Evolutionary conservation across 2,888 invertebrate genomes (phyloP).

Genomic region (Nomada hirtipes): DNA sequence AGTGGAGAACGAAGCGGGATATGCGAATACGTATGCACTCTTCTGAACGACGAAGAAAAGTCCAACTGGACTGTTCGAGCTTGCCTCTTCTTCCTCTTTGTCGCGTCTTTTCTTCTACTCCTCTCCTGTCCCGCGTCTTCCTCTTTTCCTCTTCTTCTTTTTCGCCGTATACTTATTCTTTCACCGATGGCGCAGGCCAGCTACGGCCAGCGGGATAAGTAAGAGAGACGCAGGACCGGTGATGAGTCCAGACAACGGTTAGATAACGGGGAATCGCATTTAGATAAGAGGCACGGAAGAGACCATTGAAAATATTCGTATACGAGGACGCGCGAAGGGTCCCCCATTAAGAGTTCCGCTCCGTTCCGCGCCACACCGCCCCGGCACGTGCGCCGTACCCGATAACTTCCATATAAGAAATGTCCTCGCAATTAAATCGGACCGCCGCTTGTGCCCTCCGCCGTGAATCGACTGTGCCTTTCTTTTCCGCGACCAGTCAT

Average conservation of each 20-base stretch:
- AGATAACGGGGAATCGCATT: conserved; percentile 67
- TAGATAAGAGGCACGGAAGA: conserved; percentile 65
- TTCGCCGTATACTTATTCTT: not conserved
- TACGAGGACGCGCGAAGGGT: conserved; percentile 35
- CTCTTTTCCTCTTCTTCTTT: conserved; percentile 17
- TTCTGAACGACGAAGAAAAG: conserved; percentile 60
- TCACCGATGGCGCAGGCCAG: not conserved
- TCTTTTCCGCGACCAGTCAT: not conserved
- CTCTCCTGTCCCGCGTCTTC: not conserved
- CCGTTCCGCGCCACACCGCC: conserved; percentile 13
- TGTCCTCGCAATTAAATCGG: conserved; percentile 60
- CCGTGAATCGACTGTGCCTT: not conserved
- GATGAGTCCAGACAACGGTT: conserved; percentile 65
- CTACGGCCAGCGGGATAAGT: conserved; percentile 49
- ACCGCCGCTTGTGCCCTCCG: conserved; percentile 13
- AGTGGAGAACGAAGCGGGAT: conserved; percentile 64
- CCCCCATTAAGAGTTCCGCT: conserved; percentile 54
- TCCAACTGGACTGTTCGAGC: conserved; percentile 34
- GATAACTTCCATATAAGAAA: conserved; percentile 66
- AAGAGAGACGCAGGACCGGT: conserved; percentile 59
- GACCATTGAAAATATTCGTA: conserved; percentile 60
- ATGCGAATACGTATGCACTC: conserved; percentile 51
- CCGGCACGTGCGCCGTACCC: conserved; percentile 56
- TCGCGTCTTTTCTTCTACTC: conserved; percentile 26
- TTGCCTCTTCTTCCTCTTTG: conserved; percentile 55